These are phyloP conservation scores for Parazoanthus swiftii DNA, from an alignment of 92 coral and sea anemone genomes.

Conservation along the genomic window DNA sequence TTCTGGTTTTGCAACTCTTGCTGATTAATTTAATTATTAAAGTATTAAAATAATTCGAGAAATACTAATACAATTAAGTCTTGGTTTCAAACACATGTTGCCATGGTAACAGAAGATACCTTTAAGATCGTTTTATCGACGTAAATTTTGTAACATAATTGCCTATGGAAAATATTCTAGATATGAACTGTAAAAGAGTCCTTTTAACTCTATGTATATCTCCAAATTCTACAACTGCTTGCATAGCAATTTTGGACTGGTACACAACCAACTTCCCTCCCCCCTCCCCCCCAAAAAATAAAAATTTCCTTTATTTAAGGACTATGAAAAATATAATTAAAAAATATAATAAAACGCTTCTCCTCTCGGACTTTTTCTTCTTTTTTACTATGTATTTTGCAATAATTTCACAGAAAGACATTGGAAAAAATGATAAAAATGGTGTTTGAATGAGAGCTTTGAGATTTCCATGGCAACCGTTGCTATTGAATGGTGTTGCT, in stretches of 20 bases:
- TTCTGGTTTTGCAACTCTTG: constrained; percentile 33
- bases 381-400: not conserved
- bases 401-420: not conserved
- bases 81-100: not conserved
- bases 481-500: not conserved
- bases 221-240: too few relatives aligned
- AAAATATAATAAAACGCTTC: not conserved
- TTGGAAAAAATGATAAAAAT: not conserved
- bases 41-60: constrained; percentile 19
- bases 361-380: not conserved
- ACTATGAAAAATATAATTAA: too few relatives aligned
- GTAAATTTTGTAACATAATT: constrained; percentile 1
- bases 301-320: too few relatives aligned
- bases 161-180: constrained; percentile 27
- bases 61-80: constrained; percentile 3
- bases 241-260: not conserved
- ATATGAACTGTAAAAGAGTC: not conserved
- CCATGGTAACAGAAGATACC: not conserved
- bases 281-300: not conserved
- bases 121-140: not conserved
- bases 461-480: not conserved
- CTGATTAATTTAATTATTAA: not conserved
- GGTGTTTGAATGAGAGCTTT: not conserved
- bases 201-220: not conserved
- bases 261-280: not conserved